Evolutionary conservation across 2,113 vertebrate genomes (phyloP), one percentile per base, ranked within the genome.

Genomic region (Rhipidura dahli): DNA sequence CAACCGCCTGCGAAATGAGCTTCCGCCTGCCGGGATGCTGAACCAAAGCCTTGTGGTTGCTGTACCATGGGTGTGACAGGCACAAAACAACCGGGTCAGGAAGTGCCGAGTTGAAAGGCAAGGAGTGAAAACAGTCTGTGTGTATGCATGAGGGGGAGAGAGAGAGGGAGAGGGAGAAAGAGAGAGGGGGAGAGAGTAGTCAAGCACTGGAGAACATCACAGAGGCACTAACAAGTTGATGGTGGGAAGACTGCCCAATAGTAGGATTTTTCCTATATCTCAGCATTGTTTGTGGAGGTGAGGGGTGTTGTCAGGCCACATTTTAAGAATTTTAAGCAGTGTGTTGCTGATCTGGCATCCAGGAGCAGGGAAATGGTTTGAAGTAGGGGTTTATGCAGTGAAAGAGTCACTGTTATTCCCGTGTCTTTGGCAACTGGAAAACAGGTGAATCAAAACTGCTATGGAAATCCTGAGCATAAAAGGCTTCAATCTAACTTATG

Each of bases 11-110:
- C 14, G n/a, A 83, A 95, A 94, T 50, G 60, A 90, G 61, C 77
- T 95, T 96, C 90, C 35, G 40, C 76, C 88, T 68, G 71, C 80
- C 82, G 24, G 77, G 61, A 75, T 87, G 93, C 92, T 69, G 49
- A 91, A 83, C 70, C 76, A 75, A 90, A 95, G 71, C 65, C 54
- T 79, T 95, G 92, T n/a, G 95, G 94, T 68, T 78, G 71, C 12
- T 39, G 72, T 27, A 16, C 30, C 31, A 18, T 83, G 92, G 93
- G 95, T 71, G 92, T 87, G 94, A 94, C 93, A 65, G 66, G 37
- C 83, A 78, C 71, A 83, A 59, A 94, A 86, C 92, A 80, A 64
- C 44, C 5, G 0, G 26, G 53, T 60, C 92, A 96, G 95, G 93
- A 95, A 94, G 92, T 30, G 35, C 56, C 71, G 72, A 71, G 96